Conservation (phyloP, 2,113 vertebrate species). For the Dunckerocampus dactyliophorus region DNA sequence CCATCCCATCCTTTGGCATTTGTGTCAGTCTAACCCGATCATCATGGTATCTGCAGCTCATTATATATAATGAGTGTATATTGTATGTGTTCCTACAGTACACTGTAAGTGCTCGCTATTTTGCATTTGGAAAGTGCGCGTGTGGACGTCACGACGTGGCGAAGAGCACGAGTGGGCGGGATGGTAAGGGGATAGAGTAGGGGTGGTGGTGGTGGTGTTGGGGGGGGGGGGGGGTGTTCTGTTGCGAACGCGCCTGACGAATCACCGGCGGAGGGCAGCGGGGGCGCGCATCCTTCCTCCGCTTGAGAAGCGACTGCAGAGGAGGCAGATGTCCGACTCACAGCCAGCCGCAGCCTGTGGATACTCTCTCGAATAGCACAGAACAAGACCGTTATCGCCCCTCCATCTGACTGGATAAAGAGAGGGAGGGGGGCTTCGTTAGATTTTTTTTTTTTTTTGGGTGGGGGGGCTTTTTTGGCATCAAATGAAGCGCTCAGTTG, state of each 20-base stretch:
- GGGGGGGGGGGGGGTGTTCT: constrained; percentile 7
- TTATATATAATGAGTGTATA: too few species aligned
- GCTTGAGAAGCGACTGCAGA: constrained; percentile 71
- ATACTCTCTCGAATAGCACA: constrained; percentile 60
- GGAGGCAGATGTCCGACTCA: constrained; percentile 73
- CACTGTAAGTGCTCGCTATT: constrained; percentile 2
- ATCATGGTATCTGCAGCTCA: too few species aligned
- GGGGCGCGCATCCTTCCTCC: constrained; percentile 66
- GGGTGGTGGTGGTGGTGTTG: too few species aligned
- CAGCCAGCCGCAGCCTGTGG: constrained; percentile 68
- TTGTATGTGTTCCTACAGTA: not conserved
- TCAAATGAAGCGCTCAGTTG: constrained; percentile 52
- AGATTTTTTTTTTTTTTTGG: not conserved
- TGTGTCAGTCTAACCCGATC: too few species aligned
- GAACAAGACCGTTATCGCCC: constrained; percentile 39
- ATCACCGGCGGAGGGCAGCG: constrained; percentile 61
- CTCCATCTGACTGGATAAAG: constrained; percentile 27
- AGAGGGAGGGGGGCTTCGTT: constrained; percentile 28
- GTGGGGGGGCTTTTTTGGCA: constrained; percentile 15
- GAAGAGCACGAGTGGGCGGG: constrained; percentile 4
- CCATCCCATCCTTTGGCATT: too few species aligned
- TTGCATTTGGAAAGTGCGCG: constrained; percentile 56
- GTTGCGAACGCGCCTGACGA: constrained; percentile 65
- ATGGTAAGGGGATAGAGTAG: not conserved
- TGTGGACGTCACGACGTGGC: constrained; percentile 65